phyloP scores from a whole-genome alignment of 2,888 invertebrate species.

The Lumbricus terrestris region DNA sequence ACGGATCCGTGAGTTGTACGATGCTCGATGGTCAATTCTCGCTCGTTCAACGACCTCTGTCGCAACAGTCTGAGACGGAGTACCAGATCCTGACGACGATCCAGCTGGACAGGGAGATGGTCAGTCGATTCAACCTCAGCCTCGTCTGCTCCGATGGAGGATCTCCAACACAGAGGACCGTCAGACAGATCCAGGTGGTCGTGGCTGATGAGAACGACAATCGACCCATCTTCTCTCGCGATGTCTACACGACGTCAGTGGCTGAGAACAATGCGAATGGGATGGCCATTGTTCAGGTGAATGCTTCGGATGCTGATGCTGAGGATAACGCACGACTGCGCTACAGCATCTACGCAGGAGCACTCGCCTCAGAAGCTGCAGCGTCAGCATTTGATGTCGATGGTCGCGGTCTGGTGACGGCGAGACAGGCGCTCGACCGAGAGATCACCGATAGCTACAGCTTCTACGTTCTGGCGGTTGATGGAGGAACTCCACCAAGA shows the following conservation, averaged over 20 bases:
- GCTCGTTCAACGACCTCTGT: constrained; percentile 25
- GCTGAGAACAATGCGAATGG: constrained; percentile 36
- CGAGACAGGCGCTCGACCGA: background rate
- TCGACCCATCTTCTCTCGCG: constrained; percentile 31
- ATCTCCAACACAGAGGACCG: background rate
- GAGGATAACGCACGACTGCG: constrained; percentile 34
- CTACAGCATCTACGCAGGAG: constrained; percentile 30
- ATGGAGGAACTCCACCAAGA: background rate
- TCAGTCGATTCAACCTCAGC: constrained; percentile 6
- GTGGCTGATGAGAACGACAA: constrained; percentile 38
- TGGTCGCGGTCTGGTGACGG: constrained; percentile 11
- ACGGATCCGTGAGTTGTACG: constrained; percentile 19
- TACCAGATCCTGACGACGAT: constrained; percentile 24
- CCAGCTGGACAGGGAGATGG: constrained; percentile 15
- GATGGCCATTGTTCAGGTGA: constrained; percentile 28
- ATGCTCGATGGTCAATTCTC: background rate
- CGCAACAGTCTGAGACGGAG: constrained; percentile 19
- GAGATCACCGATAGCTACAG: background rate
- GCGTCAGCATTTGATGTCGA: constrained; percentile 17
- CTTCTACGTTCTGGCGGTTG: constrained; percentile 18
- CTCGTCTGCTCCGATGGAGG: constrained; percentile 21
- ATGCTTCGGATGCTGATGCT: constrained; percentile 36
- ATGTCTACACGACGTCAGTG: constrained; percentile 26
- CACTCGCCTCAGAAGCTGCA: constrained; percentile 6
- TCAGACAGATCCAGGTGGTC: constrained; percentile 25